These are phyloP conservation scores for Koerneria pararmatus DNA, from an alignment of 2,888 invertebrate genomes.

Conservation along the genomic window DNA sequence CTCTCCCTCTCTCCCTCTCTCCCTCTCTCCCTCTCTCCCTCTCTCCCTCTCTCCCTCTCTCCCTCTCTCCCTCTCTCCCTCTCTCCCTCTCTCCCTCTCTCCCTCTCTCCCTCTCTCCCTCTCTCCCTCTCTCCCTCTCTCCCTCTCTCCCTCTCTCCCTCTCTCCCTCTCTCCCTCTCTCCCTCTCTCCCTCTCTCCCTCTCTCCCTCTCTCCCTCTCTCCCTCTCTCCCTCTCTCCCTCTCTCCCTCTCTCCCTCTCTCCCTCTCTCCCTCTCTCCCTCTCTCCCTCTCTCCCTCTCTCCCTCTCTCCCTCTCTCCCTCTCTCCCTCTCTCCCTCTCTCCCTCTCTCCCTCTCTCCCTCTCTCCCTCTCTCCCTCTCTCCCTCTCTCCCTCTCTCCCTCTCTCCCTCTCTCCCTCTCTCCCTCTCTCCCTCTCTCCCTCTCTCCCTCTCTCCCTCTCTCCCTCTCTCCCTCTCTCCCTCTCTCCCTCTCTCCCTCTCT, in stretches of 20 bases:
- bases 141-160: background rate
- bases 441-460: background rate
- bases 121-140: background rate
- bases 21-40: background rate
- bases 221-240: background rate
- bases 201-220: background rate
- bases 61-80: background rate
- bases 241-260: background rate
- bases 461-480: slow-evolving; percentile 6
- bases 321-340: background rate
- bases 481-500: slow-evolving; percentile 11
- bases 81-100: background rate
- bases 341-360: background rate
- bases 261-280: slow-evolving; percentile 1
- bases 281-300: background rate
- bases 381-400: background rate
- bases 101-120: background rate
- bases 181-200: background rate
- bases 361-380: background rate
- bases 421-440: background rate
- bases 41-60: background rate
- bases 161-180: background rate
- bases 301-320: background rate
- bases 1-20: background rate
- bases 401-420: background rate